A percentile compares a stretch with the other conserved stretches of the same genome.
These are phyloP conservation scores for Morpho deidamia DNA, from an alignment of 2,888 invertebrate species.

Conservation along the genomic window DNA sequence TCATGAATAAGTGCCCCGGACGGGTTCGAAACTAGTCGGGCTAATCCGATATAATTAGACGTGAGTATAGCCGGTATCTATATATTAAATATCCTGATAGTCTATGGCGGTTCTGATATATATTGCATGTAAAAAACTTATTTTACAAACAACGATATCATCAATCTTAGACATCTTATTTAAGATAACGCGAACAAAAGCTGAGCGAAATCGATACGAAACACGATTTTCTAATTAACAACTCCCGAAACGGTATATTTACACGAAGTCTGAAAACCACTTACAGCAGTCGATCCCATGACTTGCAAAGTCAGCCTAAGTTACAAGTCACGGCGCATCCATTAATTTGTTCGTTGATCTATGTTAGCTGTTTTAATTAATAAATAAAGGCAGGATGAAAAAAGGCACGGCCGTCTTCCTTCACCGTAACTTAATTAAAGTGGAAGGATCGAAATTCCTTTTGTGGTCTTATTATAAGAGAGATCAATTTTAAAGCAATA, in stretches of 20 bases:
- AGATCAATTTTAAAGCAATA: no score
- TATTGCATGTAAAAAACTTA: no score
- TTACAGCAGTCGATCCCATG: constrained; percentile 21
- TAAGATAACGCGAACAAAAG: constrained; percentile 5
- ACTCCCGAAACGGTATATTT: constrained; percentile 9
- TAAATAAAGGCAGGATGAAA: constrained; percentile 47
- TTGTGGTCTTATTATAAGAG: constrained; percentile 44
- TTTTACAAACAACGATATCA: background rate
- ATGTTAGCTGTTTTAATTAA: constrained; percentile 26
- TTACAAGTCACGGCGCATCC: constrained; percentile 44
- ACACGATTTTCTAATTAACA: constrained; percentile 16
- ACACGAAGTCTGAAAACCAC: constrained; percentile 14
- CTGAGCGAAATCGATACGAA: constrained; percentile 4
- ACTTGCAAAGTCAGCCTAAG: constrained; percentile 26
- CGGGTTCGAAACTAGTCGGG: no score
- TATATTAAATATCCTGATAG: no score
- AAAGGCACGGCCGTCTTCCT: constrained; percentile 35
- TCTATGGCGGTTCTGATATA: no score
- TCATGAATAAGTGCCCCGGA: no score
- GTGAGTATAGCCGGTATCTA: no score
- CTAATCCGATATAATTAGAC: no score
- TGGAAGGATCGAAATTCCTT: constrained; percentile 53
- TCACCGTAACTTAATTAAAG: constrained; percentile 53
- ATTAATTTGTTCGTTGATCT: constrained; percentile 41
- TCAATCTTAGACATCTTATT: constrained; percentile 1